These are phyloP conservation scores for Tyto alba DNA, from an alignment of 2,113 vertebrate species.

Conservation along the genomic window DNA sequence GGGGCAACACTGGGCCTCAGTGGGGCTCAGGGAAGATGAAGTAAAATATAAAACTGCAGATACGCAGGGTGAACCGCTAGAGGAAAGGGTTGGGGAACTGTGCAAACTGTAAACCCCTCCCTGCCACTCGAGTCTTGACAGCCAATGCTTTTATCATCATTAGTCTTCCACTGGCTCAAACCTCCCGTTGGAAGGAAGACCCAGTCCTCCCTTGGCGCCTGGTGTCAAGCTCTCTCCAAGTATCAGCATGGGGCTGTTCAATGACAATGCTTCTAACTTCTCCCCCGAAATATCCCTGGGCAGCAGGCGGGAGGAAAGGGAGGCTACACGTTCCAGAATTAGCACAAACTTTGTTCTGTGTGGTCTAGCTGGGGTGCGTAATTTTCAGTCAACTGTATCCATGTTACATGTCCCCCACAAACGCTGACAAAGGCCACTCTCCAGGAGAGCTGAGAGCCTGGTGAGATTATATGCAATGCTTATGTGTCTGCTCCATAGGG, in stretches of 20 bases:
- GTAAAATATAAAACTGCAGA: not conserved
- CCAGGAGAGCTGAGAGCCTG: not conserved
- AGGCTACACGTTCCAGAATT: not conserved
- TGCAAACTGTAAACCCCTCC: not conserved
- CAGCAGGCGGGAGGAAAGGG: not conserved
- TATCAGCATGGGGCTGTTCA: not conserved
- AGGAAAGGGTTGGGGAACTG: not conserved
- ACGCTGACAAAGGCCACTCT: not conserved
- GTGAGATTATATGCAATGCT: not conserved
- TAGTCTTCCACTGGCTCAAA: not conserved
- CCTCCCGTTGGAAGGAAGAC: not conserved
- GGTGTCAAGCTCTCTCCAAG: not conserved
- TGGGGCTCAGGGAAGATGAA: not conserved
- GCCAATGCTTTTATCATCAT: not conserved
- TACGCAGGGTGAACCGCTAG: fast-evolving
- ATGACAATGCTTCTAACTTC: not conserved
- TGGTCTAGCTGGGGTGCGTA: not conserved
- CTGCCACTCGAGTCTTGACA: not conserved
- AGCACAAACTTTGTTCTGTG: not conserved
- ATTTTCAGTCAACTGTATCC: not conserved
- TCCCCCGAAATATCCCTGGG: not conserved
- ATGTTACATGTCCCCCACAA: not conserved
- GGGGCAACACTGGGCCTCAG: not conserved
- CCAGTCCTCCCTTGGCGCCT: not conserved
- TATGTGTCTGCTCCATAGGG: not conserved